Conservation (phyloP, 2,113 vertebrate genomes). For the Kryptolebias marmoratus region DNA sequence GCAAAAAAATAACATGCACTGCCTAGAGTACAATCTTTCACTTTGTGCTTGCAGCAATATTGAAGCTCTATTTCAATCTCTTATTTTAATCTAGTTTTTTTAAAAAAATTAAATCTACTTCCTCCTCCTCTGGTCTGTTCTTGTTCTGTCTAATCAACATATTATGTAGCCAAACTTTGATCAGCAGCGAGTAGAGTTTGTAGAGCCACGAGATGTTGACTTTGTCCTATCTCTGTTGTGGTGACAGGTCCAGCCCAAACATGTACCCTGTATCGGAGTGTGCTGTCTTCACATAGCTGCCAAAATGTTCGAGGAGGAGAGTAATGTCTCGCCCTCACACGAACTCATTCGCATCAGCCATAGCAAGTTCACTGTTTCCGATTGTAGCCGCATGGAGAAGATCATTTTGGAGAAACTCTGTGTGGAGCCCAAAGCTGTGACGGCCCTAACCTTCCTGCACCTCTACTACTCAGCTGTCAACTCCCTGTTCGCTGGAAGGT, state of each 20-base stretch:
- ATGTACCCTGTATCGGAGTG: conserved; percentile 93
- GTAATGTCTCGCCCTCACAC: conserved; percentile 86
- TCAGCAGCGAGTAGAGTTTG: background rate
- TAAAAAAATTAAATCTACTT: too few relatives aligned
- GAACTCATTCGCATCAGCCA: conserved; percentile 97
- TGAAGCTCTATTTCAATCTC: too few relatives aligned
- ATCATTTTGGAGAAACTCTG: conserved; percentile 94
- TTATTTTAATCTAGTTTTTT: too few relatives aligned
- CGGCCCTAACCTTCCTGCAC: conserved; percentile 97
- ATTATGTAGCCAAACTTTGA: too few relatives aligned
- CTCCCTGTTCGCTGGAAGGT: conserved; percentile 88
- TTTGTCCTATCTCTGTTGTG: conserved; percentile 6
- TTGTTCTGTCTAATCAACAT: too few relatives aligned
- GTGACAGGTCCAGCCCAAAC: conserved; percentile 91
- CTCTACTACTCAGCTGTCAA: conserved; percentile 90
- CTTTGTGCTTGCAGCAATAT: too few relatives aligned
- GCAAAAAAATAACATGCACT: too few relatives aligned
- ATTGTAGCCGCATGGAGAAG: conserved; percentile 95
- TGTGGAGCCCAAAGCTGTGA: conserved; percentile 92
- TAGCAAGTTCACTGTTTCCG: conserved; percentile 95
- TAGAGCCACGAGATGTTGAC: conserved; percentile 5
- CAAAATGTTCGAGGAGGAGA: conserved; percentile 87
- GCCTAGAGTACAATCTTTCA: too few relatives aligned
- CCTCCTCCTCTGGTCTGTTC: too few relatives aligned
- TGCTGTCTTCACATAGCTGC: conserved; percentile 94